These are phyloP conservation scores for Erebia epiphron DNA, from an alignment of 2,888 invertebrate species.

Conservation along the genomic window DNA sequence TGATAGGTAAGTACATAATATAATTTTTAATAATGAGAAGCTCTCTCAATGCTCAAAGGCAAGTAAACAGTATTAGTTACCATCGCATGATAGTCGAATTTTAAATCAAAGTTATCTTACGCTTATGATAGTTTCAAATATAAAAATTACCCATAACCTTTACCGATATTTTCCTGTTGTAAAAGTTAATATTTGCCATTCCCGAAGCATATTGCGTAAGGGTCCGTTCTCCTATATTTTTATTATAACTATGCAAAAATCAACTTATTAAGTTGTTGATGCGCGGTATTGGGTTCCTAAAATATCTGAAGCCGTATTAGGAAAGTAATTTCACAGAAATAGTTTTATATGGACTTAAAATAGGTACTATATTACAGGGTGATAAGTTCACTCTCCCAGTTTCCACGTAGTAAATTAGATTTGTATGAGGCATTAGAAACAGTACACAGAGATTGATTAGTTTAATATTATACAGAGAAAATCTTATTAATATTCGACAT, in stretches of 20 bases:
- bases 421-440: too few species aligned
- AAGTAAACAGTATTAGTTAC: too few species aligned
- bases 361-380: too few species aligned
- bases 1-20: too few species aligned
- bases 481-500: too few species aligned
- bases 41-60: too few species aligned
- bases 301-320: conserved; percentile 25
- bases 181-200: conserved; percentile 30
- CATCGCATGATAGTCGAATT: neutral
- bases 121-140: neutral
- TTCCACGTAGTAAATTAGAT: too few species aligned
- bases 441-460: too few species aligned
- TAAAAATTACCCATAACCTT: conserved; percentile 10
- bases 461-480: too few species aligned
- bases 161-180: conserved; percentile 30
- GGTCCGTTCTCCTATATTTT: conserved; percentile 39
- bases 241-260: conserved; percentile 41
- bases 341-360: neutral
- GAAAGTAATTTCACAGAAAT: conserved; percentile 14
- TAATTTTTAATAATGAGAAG: too few species aligned
- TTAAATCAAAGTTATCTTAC: neutral
- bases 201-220: conserved; percentile 36
- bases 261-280: conserved; percentile 41
- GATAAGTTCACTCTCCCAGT: too few species aligned
- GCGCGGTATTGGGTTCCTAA: conserved; percentile 37